A percentile compares a stretch with the other conserved stretches of the same genome.
Evolutionary conservation across 1,140 invertebrate genomes (phyloP).

Genomic region (Drosophila ohnishii): DNA sequence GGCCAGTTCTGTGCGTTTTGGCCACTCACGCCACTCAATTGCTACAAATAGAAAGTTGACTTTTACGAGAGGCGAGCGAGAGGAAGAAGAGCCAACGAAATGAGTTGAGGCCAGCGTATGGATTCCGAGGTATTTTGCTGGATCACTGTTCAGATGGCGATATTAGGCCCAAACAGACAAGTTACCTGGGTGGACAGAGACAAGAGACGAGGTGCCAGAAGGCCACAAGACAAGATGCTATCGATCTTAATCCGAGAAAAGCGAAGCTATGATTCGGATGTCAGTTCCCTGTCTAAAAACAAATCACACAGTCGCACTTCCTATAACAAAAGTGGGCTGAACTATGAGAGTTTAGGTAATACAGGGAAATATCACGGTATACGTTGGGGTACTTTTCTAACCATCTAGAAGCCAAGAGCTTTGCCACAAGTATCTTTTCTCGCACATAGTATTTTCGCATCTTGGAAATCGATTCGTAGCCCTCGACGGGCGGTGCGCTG

Average conservation of each 20-base stretch:
- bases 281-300: slow-evolving; percentile 20
- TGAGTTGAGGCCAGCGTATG: slow-evolving; percentile 1
- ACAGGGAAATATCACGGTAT: background rate
- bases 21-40: slow-evolving; percentile 51
- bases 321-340: background rate
- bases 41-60: slow-evolving; percentile 58
- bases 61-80: slow-evolving; percentile 30
- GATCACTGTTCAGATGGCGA: slow-evolving; percentile 33
- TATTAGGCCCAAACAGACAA: slow-evolving; percentile 17
- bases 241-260: slow-evolving; percentile 24
- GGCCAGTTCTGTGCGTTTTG: slow-evolving; percentile 38
- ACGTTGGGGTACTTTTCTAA: background rate
- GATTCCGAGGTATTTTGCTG: slow-evolving; percentile 32
- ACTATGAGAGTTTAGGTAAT: background rate
- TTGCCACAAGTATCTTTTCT: background rate
- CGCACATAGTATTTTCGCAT: slow-evolving; percentile 4
- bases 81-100: background rate
- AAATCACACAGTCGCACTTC: slow-evolving; percentile 24
- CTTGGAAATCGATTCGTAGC: slow-evolving; percentile 4
- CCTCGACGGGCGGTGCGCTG: slow-evolving; percentile 18
- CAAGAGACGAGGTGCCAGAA: slow-evolving; percentile 1
- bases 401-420: background rate
- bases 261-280: slow-evolving; percentile 21
- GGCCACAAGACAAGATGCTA: slow-evolving; percentile 8
- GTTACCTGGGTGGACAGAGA: slow-evolving; percentile 8